phyloP scores from a whole-genome alignment of 2,113 vertebrate species.

The Thalassarche chlororhynchos region DNA sequence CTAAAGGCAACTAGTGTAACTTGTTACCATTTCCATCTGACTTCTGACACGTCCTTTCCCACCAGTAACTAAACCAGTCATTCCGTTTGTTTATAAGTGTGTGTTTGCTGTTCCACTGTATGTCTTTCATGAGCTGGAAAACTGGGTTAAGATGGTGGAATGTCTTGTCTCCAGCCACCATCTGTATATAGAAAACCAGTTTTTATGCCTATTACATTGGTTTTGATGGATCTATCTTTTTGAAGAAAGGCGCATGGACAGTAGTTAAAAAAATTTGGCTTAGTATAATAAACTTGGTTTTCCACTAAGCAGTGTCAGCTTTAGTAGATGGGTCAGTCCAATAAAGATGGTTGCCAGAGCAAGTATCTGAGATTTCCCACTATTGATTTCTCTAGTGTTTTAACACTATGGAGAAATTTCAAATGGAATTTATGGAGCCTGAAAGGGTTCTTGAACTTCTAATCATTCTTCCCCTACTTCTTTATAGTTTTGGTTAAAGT shows the following conservation, averaged over 20 bases:
- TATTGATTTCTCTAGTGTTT: neutral
- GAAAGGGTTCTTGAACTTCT: neutral
- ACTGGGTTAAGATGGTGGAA: neutral
- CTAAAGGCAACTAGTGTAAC: neutral
- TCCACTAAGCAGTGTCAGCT: neutral
- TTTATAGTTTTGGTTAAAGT: neutral
- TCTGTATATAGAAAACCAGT: neutral
- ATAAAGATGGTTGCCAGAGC: neutral
- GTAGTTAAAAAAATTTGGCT: neutral
- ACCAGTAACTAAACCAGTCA: neutral
- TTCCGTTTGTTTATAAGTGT: neutral
- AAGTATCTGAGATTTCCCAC: neutral
- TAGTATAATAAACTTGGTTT: neutral
- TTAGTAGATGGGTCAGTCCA: neutral
- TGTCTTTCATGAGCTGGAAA: neutral
- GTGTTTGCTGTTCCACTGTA: neutral
- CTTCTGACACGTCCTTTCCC: neutral
- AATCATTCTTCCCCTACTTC: neutral
- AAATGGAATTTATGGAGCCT: neutral
- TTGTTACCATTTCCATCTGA: neutral
- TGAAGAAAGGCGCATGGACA: neutral
- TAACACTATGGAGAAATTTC: neutral
- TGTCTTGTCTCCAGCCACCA: neutral
- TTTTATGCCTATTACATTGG: neutral
- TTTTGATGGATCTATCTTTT: neutral